These are phyloP conservation scores for Felis chaus DNA, from an alignment of 2,113 vertebrate species.

Conservation along the genomic window DNA sequence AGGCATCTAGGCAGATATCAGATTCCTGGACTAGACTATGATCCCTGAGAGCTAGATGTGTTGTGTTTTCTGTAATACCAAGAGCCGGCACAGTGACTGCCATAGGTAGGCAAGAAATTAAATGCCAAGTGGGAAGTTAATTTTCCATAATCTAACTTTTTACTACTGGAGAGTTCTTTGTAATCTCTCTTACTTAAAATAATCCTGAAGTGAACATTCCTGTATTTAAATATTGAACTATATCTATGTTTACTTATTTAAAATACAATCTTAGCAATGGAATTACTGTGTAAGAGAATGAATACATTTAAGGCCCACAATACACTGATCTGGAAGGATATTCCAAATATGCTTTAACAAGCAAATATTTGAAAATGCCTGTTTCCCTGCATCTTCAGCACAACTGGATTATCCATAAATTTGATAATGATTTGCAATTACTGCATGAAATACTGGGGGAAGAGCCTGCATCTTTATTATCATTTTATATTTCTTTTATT, in stretches of 20 bases:
- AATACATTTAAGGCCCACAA: not conserved
- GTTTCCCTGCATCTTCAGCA: not conserved
- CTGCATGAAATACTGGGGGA: not conserved
- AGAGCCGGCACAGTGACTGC: not conserved
- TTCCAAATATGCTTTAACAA: not conserved
- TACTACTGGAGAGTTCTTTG: not conserved
- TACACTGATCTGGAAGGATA: not conserved
- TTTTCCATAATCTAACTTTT: not conserved
- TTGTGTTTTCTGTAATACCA: not conserved
- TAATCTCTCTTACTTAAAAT: conserved; percentile 1
- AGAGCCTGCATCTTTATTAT: not conserved
- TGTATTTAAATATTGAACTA: not conserved
- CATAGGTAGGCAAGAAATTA: not conserved
- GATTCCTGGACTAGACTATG: not conserved
- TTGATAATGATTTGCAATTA: conserved; percentile 28
- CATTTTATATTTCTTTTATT: not conserved
- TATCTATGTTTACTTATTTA: not conserved
- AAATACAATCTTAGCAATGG: not conserved
- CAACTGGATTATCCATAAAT: not conserved
- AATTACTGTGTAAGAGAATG: not conserved
- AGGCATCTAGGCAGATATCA: not conserved
- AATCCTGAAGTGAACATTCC: not conserved
- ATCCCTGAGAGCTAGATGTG: not conserved
- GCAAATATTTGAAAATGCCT: not conserved
- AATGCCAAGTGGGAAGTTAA: not conserved